phyloP scores from a whole-genome alignment of 2,797 vertebrate species.

The Sebastes iracundus region DNA sequence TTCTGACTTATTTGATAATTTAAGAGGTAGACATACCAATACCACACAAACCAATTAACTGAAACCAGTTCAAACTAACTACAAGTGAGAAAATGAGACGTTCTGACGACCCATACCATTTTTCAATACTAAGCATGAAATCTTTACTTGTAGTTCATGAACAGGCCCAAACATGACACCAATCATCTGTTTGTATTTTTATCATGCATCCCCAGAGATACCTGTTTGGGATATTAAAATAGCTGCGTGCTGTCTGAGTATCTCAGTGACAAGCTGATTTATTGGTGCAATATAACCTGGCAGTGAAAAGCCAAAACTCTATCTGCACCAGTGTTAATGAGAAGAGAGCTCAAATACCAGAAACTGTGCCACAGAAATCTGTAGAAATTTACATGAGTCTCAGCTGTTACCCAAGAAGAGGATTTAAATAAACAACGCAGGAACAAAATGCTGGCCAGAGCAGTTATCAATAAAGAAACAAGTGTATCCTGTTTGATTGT shows the following conservation, averaged over 20 bases:
- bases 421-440: constrained; percentile 6
- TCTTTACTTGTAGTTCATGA: constrained; percentile 3
- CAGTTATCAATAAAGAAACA: constrained; percentile 2
- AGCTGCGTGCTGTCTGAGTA: constrained; percentile 46
- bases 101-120: background rate
- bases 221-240: constrained; percentile 50
- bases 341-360: constrained; percentile 31
- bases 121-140: constrained; percentile 5
- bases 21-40: background rate
- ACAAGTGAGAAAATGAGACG: background rate
- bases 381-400: constrained; percentile 4
- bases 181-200: constrained; percentile 45
- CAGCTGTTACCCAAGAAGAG: background rate
- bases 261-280: constrained; percentile 59
- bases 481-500: background rate
- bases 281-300: constrained; percentile 44
- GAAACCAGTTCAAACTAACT: background rate
- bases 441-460: background rate
- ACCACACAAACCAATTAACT: background rate
- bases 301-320: constrained; percentile 39
- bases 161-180: background rate
- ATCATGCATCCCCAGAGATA: constrained; percentile 45
- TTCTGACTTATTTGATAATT: background rate
- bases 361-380: constrained; percentile 35
- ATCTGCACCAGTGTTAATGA: constrained; percentile 36